Conservation (phyloP, 2,113 vertebrate species). For the mouse (Mus musculus) region DNA sequence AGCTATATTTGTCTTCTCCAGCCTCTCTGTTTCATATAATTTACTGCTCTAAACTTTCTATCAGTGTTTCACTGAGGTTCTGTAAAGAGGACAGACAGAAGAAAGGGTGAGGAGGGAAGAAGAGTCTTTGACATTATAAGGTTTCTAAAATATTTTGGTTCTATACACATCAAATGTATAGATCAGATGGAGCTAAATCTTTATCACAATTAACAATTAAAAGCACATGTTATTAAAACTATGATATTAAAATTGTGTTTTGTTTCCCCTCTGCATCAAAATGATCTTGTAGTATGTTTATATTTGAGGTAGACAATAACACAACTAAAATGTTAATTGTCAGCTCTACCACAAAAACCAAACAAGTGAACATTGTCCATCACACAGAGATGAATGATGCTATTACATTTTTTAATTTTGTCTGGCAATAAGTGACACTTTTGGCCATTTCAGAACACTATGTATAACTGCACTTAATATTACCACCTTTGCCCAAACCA, state of each 20-base stretch:
- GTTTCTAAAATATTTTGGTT: slow-evolving; percentile 11
- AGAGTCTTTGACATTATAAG: background rate
- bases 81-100: no score
- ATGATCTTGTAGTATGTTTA: slow-evolving; percentile 4
- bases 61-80: background rate
- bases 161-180: background rate
- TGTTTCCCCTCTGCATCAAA: background rate
- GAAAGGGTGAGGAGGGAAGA: rapidly evolving
- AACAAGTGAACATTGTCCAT: background rate
- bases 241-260: background rate
- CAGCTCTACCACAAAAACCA: slow-evolving; percentile 12
- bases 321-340: background rate
- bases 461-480: background rate
- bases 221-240: background rate
- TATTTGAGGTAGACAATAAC: background rate
- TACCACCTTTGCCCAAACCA: background rate
- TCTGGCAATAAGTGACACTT: background rate
- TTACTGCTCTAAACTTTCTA: background rate
- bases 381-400: background rate
- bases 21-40: no score
- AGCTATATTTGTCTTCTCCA: background rate
- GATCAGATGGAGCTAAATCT: background rate
- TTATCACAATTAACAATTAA: background rate
- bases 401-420: background rate
- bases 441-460: background rate